Base-by-base conservation (phyloP, 2,113 vertebrate species). In the Microtus montanus region DNA sequence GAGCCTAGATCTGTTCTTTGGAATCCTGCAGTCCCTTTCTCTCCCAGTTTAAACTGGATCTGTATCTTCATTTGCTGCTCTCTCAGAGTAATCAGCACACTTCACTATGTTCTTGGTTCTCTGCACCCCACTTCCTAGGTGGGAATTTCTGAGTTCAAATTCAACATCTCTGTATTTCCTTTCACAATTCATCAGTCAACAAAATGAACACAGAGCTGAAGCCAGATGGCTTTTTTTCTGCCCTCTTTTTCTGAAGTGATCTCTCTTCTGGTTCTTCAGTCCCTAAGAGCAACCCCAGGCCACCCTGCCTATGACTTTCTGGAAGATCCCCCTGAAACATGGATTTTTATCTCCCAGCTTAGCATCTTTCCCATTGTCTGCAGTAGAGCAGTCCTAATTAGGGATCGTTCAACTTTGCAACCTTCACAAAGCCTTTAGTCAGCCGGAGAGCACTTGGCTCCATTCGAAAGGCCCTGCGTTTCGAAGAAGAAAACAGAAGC, bases 171-270 rank as follows among this genome's bases (percentile, higher is more conserved):
- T 19, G 41, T 75, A 52, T 92, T 94, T 95, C 58, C n/a, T 58
- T 33, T 94, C 15, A 30, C 11, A 73, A 15, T 2, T 10, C 78
- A 33, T 77, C 41, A 20, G 26, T 89, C 41, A 88, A 61, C 61
- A 77, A 94, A 94, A 63, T 75, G 35, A 87, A 41, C 84, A 38
- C 71, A 20, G n/a, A 35, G 14, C 47, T 96, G n/a, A 89, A 90
- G 11, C 0, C 13, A 61, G 35, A 66, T 7, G 61, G 49, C 35
- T 79, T 17, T 70, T 87, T 91, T 38, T 11, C 68, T 71, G 47
- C 41, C n/a, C 22, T 49, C 44, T 8, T 89, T 91, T 19, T 58
- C 61, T 66, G 35, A 24, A 38, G 19, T 70, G 52, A 86, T 26
- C 41, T 91, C 24, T 73, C 58, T 94, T 63, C 26, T 68, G 7